Evolutionary conservation across 2,888 invertebrate genomes (phyloP).

Genomic region (Amphipyra tragopoginis): DNA sequence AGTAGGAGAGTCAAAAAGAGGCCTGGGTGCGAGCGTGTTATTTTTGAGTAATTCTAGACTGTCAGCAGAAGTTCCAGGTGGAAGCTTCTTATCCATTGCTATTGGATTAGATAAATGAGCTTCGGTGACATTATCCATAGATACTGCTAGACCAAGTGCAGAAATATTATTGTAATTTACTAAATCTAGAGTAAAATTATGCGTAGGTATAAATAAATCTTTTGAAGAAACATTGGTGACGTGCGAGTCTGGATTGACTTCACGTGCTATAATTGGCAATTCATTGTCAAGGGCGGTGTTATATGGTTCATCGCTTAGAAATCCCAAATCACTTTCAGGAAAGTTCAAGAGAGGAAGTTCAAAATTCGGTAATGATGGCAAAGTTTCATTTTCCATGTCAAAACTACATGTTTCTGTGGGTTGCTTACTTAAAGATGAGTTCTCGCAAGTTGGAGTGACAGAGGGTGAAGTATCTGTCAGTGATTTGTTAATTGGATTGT

Average conservation of each 20-base stretch:
- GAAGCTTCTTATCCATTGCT: background rate
- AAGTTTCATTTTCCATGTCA: background rate
- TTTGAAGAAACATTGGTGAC: too few relatives aligned
- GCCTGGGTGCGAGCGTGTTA: background rate
- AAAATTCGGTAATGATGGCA: slow-evolving; percentile 10
- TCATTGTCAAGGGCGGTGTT: slow-evolving; percentile 18
- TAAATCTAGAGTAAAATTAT: too few relatives aligned
- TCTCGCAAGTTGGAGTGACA: background rate
- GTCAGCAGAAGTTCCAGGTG: background rate
- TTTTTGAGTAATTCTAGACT: background rate
- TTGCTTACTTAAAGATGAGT: background rate
- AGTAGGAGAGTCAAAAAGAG: background rate
- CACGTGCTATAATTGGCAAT: slow-evolving; percentile 14
- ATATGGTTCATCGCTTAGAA: slow-evolving; percentile 2
- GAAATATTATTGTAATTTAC: background rate
- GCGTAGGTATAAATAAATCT: too few relatives aligned
- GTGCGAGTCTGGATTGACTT: slow-evolving; percentile 2
- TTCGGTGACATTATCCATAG: background rate
- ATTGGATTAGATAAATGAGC: background rate
- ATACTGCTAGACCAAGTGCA: background rate
- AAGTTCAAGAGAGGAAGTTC: slow-evolving; percentile 24
- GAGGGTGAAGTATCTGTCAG: slow-evolving; percentile 5
- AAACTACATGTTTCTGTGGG: background rate
- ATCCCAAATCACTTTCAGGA: slow-evolving; percentile 2
- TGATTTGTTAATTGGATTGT: slow-evolving; percentile 2